Conservation (phyloP, 2,797 vertebrate genomes). For the Hemibagrus guttatus region DNA sequence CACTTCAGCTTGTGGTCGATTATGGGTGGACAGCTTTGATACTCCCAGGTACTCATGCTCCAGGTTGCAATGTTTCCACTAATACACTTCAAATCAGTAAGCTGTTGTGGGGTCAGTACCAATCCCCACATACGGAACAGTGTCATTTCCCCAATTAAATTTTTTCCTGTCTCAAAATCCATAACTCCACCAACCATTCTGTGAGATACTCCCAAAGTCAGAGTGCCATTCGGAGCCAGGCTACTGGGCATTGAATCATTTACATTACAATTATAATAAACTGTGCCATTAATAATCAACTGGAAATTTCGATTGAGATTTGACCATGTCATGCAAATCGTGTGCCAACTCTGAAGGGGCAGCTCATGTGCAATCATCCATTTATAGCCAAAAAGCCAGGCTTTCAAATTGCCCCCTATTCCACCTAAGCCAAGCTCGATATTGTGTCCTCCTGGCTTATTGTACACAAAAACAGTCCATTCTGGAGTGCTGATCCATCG, state of each 20-base stretch:
- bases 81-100: slow-evolving; percentile 61
- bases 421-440: slow-evolving; percentile 72
- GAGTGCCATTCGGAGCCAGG: slow-evolving; percentile 67
- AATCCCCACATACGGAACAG: slow-evolving; percentile 75
- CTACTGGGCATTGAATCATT: neutral
- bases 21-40: slow-evolving; percentile 36
- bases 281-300: slow-evolving; percentile 67
- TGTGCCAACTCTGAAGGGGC: slow-evolving; percentile 60
- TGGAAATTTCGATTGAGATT: slow-evolving; percentile 44
- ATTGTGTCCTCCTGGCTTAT: slow-evolving; percentile 41
- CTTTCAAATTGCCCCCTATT: slow-evolving; percentile 29
- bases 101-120: slow-evolving; percentile 57
- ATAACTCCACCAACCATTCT: slow-evolving; percentile 51
- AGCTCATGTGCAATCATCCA: slow-evolving; percentile 37
- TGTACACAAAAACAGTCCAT: slow-evolving; percentile 79
- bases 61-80: slow-evolving; percentile 76
- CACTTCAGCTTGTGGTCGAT: slow-evolving; percentile 62
- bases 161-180: slow-evolving; percentile 42
- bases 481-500: accelerated
- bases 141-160: slow-evolving; percentile 69
- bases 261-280: neutral
- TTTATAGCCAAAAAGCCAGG: slow-evolving; percentile 65
- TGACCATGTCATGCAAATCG: slow-evolving; percentile 76
- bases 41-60: slow-evolving; percentile 68
- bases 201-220: slow-evolving; percentile 75